phyloP scores from a whole-genome alignment of 2,113 vertebrate species.

The Alces alces region DNA sequence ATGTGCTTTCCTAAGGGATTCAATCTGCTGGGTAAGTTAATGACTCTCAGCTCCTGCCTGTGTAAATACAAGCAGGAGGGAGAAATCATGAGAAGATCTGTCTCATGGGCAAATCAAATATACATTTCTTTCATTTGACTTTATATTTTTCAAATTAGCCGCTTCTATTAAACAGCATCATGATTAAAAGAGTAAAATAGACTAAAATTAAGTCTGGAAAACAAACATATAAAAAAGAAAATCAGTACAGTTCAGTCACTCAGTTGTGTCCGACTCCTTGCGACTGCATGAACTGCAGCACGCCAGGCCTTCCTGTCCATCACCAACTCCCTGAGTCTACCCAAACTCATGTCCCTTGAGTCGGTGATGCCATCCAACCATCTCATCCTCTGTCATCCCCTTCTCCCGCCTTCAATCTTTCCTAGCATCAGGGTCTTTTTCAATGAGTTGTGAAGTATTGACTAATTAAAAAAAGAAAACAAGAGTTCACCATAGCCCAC shows the following conservation, averaged over 20 bases:
- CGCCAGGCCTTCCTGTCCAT: not conserved
- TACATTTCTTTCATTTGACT: not conserved
- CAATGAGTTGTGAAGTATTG: not conserved
- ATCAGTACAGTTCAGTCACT: not conserved
- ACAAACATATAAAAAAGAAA: not conserved
- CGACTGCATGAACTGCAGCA: fast-evolving
- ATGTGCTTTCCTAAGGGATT: not conserved
- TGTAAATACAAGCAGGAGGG: not conserved
- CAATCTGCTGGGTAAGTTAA: not conserved
- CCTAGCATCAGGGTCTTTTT: not conserved
- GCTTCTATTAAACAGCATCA: not conserved
- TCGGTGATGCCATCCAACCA: not conserved
- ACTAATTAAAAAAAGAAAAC: not conserved
- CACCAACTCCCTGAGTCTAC: not conserved
- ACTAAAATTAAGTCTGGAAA: not conserved
- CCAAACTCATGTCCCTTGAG: not conserved
- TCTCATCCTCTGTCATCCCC: not conserved
- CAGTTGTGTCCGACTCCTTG: not conserved
- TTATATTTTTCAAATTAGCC: not conserved
- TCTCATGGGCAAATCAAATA: not conserved
- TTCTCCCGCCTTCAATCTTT: not conserved
- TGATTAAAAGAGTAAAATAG: not conserved
- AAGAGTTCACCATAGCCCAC: not conserved
- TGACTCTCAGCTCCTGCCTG: not conserved
- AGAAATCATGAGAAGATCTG: not conserved